A percentile compares a stretch with the other conserved stretches of the same genome.
phyloP scores from a whole-genome alignment of 2,888 invertebrate genomes.

The Argynnis bischoffii region DNA sequence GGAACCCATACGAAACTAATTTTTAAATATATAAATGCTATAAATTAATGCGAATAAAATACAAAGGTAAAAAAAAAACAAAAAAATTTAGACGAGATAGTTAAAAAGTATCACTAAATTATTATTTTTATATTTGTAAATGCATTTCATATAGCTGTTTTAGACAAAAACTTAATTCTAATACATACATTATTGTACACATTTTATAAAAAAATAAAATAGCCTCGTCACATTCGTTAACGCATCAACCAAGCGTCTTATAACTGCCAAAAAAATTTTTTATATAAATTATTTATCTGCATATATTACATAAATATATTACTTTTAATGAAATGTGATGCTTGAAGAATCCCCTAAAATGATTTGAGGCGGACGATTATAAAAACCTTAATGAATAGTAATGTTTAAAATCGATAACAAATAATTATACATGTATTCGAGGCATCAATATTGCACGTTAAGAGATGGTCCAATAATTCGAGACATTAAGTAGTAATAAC shows the following conservation, averaged over 20 bases:
- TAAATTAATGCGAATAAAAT: too few relatives aligned
- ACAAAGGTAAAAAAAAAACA: too few relatives aligned
- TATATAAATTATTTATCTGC: background rate
- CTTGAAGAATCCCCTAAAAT: constrained; percentile 4
- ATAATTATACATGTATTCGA: background rate
- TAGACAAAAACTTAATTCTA: constrained; percentile 61
- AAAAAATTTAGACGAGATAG: too few relatives aligned
- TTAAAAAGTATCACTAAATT: too few relatives aligned
- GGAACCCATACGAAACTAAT: too few relatives aligned
- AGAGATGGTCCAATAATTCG: background rate
- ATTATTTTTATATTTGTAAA: background rate
- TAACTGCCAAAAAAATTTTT: constrained; percentile 2
- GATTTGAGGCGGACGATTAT: constrained; percentile 1
- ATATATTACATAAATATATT: background rate
- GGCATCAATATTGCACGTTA: background rate
- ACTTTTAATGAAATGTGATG: constrained; percentile 29
- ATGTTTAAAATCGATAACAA: background rate
- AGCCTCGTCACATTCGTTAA: constrained; percentile 70
- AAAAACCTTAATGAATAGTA: background rate
- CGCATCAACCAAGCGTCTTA: constrained; percentile 43
- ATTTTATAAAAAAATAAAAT: constrained; percentile 52
- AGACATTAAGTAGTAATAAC: too few relatives aligned
- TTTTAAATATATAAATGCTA: too few relatives aligned
- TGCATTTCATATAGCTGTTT: constrained; percentile 16
- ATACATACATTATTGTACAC: constrained; percentile 47